Evolutionary conservation across 2,888 invertebrate genomes (phyloP).

Genomic region (Trypoxylon attenuatum): DNA sequence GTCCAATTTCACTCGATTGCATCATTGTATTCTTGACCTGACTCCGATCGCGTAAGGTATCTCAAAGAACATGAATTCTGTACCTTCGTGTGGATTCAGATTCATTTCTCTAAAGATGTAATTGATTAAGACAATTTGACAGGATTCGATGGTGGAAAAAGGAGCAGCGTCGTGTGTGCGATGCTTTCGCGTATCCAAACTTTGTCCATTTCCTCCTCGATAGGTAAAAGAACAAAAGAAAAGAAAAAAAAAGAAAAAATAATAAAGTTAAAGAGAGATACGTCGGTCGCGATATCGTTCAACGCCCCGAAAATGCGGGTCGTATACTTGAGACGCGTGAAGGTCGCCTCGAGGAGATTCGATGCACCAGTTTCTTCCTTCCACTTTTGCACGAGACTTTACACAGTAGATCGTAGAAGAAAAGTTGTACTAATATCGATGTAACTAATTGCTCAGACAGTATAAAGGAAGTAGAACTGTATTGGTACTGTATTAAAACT

Average conservation of each 20-base stretch:
- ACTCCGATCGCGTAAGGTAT: no score
- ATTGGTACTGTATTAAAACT: conserved; percentile 52
- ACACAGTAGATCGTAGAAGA: conserved; percentile 57
- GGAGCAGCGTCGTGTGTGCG: conserved; percentile 4
- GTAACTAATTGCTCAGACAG: conserved; percentile 57
- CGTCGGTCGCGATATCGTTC: no score
- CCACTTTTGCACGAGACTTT: conserved; percentile 59
- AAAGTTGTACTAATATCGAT: conserved; percentile 56
- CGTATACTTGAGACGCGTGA: conserved; percentile 25
- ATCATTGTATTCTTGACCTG: no score
- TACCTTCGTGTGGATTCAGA: no score
- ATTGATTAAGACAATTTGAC: not conserved
- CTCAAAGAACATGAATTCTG: no score
- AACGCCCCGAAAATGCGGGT: not conserved
- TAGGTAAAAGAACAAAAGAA: conserved; percentile 26
- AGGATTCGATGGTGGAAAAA: not conserved
- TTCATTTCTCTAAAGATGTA: not conserved
- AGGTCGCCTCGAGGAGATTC: conserved; percentile 56
- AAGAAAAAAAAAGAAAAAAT: no score
- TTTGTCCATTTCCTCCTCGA: conserved; percentile 48
- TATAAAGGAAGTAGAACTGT: conserved; percentile 56
- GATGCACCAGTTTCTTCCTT: conserved; percentile 60
- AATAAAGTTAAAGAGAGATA: not conserved
- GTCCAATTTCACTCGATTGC: no score
- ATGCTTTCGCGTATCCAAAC: conserved; percentile 7